A percentile compares a stretch with the other conserved stretches of the same genome.
These are phyloP conservation scores for Cossypha niveicapilla DNA, from an alignment of 2,797 vertebrate genomes.

Conservation along the genomic window DNA sequence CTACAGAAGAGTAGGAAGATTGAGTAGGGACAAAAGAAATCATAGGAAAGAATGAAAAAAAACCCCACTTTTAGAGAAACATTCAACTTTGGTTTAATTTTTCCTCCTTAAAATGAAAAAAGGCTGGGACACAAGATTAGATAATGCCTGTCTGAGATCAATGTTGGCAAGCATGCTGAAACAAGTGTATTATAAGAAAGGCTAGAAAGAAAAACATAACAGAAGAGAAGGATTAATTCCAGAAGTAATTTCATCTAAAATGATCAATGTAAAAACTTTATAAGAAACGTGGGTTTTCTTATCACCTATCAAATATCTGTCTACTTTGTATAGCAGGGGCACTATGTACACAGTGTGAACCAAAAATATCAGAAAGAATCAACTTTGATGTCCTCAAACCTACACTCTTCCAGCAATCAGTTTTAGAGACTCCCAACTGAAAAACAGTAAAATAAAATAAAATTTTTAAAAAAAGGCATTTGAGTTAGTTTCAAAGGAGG, in stretches of 20 bases:
- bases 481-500: constrained; percentile 5
- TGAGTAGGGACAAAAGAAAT: not conserved
- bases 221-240: not conserved
- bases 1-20: not conserved
- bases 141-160: not conserved
- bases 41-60: not conserved
- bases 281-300: not conserved
- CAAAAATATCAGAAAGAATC: not conserved
- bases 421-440: not conserved
- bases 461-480: not conserved
- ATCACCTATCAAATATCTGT: not conserved
- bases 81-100: not conserved
- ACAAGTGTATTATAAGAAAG: not conserved
- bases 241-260: not conserved
- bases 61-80: not conserved
- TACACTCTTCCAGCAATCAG: not conserved
- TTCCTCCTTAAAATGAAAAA: not conserved
- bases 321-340: not conserved
- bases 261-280: not conserved
- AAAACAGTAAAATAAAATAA: not conserved
- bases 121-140: not conserved
- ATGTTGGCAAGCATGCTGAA: not conserved
- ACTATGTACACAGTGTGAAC: not conserved
- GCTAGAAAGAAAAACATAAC: not conserved
- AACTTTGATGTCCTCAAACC: not conserved